Evolutionary conservation across 1,140 invertebrate species (phyloP).

Genomic region (Druon quercuslanigerum): DNA sequence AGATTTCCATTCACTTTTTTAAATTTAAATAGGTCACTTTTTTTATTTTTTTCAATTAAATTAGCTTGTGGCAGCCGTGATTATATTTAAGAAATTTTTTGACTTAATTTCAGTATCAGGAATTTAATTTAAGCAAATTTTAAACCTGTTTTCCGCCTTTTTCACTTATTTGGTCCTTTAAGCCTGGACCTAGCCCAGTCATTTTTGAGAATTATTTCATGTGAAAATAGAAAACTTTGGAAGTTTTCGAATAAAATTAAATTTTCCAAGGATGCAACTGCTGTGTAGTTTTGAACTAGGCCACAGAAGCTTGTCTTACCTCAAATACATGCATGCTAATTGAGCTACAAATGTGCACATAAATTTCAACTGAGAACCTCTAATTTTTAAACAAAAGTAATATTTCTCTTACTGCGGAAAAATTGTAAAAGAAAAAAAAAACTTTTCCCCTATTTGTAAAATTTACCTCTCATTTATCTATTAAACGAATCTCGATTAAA

Average conservation of each 20-base stretch:
- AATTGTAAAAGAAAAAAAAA: no score
- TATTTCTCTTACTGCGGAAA: no score
- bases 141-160: not conserved
- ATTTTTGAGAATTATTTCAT: not conserved
- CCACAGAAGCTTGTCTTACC: not conserved
- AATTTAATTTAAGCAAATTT: not conserved
- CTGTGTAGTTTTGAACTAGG: slow-evolving; percentile 8
- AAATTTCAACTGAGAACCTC: not conserved
- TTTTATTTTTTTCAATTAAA: not conserved
- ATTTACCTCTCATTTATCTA: no score
- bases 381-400: not conserved
- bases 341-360: not conserved
- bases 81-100: no score
- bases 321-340: not conserved
- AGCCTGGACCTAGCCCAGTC: not conserved
- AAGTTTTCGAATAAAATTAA: not conserved
- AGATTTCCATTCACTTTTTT: no score
- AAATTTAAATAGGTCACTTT: no score
- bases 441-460: no score
- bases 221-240: not conserved
- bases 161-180: not conserved
- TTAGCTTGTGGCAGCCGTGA: not conserved
- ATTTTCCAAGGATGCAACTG: not conserved
- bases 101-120: no score
- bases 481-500: no score